Base-by-base conservation (phyloP, 2,888 invertebrate genomes). In the Criorhina ranunculi region DNA sequence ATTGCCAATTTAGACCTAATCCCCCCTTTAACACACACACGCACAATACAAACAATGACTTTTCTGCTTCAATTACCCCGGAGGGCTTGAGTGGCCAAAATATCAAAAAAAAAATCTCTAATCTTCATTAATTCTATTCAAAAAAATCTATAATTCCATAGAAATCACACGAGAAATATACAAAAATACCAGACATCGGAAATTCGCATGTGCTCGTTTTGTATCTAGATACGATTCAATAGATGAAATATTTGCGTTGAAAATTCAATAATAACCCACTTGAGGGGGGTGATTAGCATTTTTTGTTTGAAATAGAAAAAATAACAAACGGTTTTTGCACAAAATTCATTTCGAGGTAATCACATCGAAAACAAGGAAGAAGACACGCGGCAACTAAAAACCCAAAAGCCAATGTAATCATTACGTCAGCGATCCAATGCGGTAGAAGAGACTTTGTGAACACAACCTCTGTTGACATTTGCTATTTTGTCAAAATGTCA, bases 211-310 rank as follows among this genome's bases (percentile, higher is more conserved):
- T 11, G 37, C 37, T 29, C n/a, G 8, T 4, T 24, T 4, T 24
- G 24, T 24, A 24, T 24, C 24, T 57, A 57, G 57, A 57, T 40
- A 1, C 66, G 9, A 51, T 29, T 24, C 49, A 40, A 66, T 37
- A 29, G 49, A 19, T 11, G 42, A 51, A 55, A 67, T 12, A 49
- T 37, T 37, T 64, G n/a, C 37, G 19, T 37, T 24, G 17, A 19
- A 64, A 51, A 53, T 31, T 40, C 60, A 60, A 51, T 53, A 67
- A 51, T 44, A 60, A 53, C 17, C 67, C 59, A 59, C 67, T 67
- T 31, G 57, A 67, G 31, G 57, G n/a, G 33, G 66, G 40, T 67
- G 59, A 67, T 76, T 76, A 76, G 51, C 67, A 67, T 12, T 59
- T 76, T 46, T 6, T 29, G 1, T 35, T 5, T n/a, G 17, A 24